Evolutionary conservation across 1,140 invertebrate genomes (phyloP).

Genomic region (Trigoniulus corallinus): DNA sequence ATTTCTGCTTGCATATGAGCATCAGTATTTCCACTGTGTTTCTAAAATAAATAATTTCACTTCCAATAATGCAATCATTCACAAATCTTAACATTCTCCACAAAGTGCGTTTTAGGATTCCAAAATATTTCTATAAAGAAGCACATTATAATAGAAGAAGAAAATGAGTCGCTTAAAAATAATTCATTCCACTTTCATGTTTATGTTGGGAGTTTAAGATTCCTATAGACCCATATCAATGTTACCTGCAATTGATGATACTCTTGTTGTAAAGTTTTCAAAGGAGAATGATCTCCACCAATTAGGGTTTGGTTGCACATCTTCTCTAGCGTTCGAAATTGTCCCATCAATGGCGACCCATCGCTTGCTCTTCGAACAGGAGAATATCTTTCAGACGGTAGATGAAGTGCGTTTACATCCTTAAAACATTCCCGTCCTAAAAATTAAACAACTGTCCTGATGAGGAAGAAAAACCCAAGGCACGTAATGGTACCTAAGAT

Average conservation of each 20-base stretch:
- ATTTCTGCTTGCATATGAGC: slow-evolving; percentile 24
- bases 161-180: not conserved
- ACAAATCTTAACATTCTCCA: too few species aligned
- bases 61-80: not conserved
- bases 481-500: too few species aligned
- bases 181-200: not conserved
- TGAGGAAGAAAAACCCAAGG: too few species aligned
- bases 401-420: slow-evolving; percentile 32
- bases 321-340: slow-evolving; percentile 32
- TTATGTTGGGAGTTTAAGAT: too few species aligned
- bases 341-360: slow-evolving; percentile 37
- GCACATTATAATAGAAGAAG: too few species aligned
- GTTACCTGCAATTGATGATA: slow-evolving; percentile 30
- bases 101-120: too few species aligned
- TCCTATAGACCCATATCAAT: too few species aligned
- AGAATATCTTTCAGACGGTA: slow-evolving; percentile 61
- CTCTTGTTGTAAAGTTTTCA: slow-evolving; percentile 31
- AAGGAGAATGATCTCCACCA: slow-evolving; percentile 14
- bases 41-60: slow-evolving; percentile 15
- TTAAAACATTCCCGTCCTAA: slow-evolving; percentile 37
- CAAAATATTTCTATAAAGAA: too few species aligned
- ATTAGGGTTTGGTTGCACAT: slow-evolving; percentile 24
- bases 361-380: slow-evolving; percentile 78
- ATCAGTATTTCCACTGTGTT: slow-evolving; percentile 21
- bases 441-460: too few species aligned